Conservation (phyloP, 2,113 vertebrate genomes). For the Eolophus roseicapilla region DNA sequence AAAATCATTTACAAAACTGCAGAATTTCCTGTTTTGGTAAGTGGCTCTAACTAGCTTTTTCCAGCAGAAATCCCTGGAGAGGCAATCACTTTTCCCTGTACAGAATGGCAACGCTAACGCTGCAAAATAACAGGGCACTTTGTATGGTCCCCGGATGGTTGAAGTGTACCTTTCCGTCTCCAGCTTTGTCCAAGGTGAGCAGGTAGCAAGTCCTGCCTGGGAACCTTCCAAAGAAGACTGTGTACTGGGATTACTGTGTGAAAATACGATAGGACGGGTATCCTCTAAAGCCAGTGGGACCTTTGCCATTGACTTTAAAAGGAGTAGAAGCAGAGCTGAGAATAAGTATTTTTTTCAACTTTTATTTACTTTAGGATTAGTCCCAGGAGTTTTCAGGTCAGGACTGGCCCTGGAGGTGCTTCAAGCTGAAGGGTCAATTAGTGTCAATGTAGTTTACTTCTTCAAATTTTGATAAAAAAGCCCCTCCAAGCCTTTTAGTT, state of each 20-base stretch:
- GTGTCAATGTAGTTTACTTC: not conserved
- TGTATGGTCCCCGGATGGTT: not conserved
- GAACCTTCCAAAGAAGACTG: not conserved
- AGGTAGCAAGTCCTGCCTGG: not conserved
- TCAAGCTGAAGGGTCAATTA: not conserved
- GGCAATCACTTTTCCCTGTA: not conserved
- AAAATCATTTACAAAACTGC: not conserved
- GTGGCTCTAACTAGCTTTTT: not conserved
- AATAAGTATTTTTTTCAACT: not conserved
- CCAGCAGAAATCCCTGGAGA: not conserved
- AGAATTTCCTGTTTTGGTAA: conserved; percentile 16
- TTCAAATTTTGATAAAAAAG: not conserved
- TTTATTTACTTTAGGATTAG: not conserved
- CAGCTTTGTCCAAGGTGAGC: not conserved
- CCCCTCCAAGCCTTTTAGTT: not conserved
- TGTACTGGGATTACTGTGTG: not conserved
- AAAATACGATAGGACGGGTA: not conserved
- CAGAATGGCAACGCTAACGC: not conserved
- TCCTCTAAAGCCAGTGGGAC: not conserved
- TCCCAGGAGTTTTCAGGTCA: not conserved
- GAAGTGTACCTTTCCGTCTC: not conserved
- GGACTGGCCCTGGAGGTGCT: not conserved
- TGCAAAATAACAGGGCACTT: not conserved
- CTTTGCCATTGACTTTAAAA: not conserved
- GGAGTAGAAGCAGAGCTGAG: not conserved